Base-by-base conservation (phyloP, 2,888 invertebrate genomes). In the Drosophila kokeensis region DNA sequence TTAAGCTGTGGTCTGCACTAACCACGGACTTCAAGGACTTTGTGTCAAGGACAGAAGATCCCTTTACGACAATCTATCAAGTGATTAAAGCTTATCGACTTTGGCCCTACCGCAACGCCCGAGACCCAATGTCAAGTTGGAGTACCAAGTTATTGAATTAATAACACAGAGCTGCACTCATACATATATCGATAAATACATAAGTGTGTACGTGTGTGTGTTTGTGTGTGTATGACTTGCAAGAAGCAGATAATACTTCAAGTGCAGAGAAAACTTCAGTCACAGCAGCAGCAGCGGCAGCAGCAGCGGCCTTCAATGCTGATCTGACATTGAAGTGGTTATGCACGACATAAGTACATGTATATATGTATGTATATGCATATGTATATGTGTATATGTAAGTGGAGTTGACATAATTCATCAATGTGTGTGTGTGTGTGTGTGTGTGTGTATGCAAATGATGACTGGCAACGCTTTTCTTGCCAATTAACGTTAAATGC, bases 101-200 rank as follows among this genome's bases (percentile, higher is more conserved):
- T 65, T 66, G 48, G 79, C 65, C 85, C 85, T 81, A 87, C 81
- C 82, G 63, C 87, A 87, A 45, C 50, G 52, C 30, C 42, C 15
- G 13, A 49, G 69, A 77, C 87, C 89, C 90, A 90, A 90, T 90
- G 89, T 87, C 90, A 90, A 83, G 82, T 80, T 79, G 73, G 32
- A 42, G 30, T 45, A 30, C n/a, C 81, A 79, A 79, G 89, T 87
- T 85, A 81, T 85, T 90, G 88, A 90, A 90, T 88, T 82, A 89
- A 88, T 85, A 81, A 69, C 73, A 78, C 61, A 63, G 62, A 70
- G 68, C 67, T 52, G 24, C 65, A 74, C 67, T 61, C 65, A 67
- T 54, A 62, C 58, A 42, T 36, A 50, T 29, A 50, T 61, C 57
- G 29, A 64, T 60, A 62, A 34, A 32, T 50, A 21, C 30, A 42